These are phyloP conservation scores for Passer montanus DNA, from an alignment of 2,113 vertebrate genomes.

Conservation along the genomic window DNA sequence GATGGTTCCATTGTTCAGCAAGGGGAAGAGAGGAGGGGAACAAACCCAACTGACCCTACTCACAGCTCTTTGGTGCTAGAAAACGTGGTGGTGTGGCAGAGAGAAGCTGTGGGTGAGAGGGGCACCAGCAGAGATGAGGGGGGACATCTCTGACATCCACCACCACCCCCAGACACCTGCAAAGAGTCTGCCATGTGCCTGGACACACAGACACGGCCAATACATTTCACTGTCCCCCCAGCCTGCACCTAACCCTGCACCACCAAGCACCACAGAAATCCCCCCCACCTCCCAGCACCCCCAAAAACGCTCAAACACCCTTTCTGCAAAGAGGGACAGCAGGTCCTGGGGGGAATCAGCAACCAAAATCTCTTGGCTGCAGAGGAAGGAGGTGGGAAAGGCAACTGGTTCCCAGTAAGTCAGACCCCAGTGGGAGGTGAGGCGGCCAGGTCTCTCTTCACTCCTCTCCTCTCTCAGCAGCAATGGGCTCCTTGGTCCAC, in stretches of 20 bases:
- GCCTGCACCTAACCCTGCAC: background rate
- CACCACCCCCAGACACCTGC: background rate
- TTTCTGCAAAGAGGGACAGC: constrained; percentile 38
- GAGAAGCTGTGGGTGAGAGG: background rate
- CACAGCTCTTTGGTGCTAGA: constrained; percentile 49
- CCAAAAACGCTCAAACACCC: background rate
- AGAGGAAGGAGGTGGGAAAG: constrained; percentile 51
- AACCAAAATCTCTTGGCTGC: constrained; percentile 11
- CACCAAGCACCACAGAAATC: background rate
- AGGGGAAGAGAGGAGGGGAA: constrained; percentile 14
- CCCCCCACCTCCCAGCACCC: background rate
- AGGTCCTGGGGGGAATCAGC: background rate
- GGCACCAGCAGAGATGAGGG: background rate
- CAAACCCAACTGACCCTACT: background rate
- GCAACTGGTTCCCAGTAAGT: constrained; percentile 32
- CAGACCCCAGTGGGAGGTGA: background rate
- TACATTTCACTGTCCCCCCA: background rate
- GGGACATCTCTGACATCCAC: background rate
- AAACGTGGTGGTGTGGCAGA: background rate
- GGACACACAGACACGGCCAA: background rate
- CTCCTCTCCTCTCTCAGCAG: constrained; percentile 72
- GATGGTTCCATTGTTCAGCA: constrained; percentile 41
- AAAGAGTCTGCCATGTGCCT: background rate
- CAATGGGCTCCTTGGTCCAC: constrained; percentile 68
- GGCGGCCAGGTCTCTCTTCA: constrained; percentile 11